A percentile compares a stretch with the other conserved stretches of the same genome.
phyloP scores from a whole-genome alignment of 2,797 vertebrate species.

The Antrozous pallidus region DNA sequence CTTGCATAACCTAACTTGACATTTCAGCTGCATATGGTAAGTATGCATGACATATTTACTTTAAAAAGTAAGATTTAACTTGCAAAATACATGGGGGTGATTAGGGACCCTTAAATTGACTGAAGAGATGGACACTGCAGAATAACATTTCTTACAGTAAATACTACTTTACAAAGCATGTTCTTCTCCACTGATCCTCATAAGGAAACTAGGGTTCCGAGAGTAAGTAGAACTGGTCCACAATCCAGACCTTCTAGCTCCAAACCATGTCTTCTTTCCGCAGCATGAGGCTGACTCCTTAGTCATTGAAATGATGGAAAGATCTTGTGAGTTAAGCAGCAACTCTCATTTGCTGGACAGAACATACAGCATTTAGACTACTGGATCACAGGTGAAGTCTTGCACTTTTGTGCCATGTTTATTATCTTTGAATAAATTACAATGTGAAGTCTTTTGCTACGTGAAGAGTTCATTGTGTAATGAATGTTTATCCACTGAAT shows the following conservation, averaged over 20 bases:
- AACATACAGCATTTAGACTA: not conserved
- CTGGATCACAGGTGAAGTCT: not conserved
- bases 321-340: not conserved
- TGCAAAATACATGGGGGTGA: not conserved
- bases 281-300: not conserved
- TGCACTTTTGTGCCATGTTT: not conserved
- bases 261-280: not conserved
- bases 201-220: not conserved
- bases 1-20: not conserved
- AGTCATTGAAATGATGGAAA: slow-evolving; percentile 10
- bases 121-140: not conserved
- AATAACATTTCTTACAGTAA: slow-evolving; percentile 10
- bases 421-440: slow-evolving; percentile 1
- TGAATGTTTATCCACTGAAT: not conserved
- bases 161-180: not conserved
- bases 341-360: slow-evolving; percentile 28
- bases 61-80: slow-evolving; percentile 36
- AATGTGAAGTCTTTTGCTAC: not conserved
- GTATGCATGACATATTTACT: not conserved
- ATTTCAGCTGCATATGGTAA: not conserved
- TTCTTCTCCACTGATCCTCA: not conserved
- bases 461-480: not conserved
- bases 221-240: not conserved
- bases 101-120: not conserved
- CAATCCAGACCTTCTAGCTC: not conserved